Evolutionary conservation across 2,888 invertebrate species (phyloP).

Genomic region (Megamerina dolium): DNA sequence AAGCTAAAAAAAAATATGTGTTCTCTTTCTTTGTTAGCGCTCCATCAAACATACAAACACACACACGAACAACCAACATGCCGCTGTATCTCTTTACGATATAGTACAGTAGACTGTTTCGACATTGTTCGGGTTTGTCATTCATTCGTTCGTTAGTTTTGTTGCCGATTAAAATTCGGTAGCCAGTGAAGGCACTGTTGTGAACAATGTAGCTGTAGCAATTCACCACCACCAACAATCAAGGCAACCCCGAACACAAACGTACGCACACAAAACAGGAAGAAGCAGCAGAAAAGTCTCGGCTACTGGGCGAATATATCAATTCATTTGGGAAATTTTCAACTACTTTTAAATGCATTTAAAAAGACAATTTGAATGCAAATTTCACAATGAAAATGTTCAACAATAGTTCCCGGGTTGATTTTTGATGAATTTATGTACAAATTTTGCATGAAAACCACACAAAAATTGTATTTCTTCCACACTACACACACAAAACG

Average conservation of each 20-base stretch:
- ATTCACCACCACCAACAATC: constrained; percentile 14
- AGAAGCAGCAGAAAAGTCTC: constrained; percentile 16
- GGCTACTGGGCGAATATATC: no score
- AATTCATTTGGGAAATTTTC: constrained; percentile 11
- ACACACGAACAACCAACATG: no score
- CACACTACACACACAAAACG: constrained; percentile 17
- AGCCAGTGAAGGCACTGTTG: neutral
- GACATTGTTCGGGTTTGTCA: constrained; percentile 17
- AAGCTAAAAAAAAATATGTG: neutral
- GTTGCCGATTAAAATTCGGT: neutral
- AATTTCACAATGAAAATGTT: constrained; percentile 12
- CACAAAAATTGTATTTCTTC: constrained; percentile 14
- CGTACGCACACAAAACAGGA: constrained; percentile 7
- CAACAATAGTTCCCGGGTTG: constrained; percentile 6
- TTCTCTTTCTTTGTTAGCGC: neutral
- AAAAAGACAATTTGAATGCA: constrained; percentile 5
- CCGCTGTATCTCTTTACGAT: no score
- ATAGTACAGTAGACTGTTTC: constrained; percentile 22
- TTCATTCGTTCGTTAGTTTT: neutral
- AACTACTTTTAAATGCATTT: no score
- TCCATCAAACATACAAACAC: neutral
- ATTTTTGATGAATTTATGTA: constrained; percentile 8
- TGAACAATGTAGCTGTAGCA: no score
- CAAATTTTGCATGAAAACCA: constrained; percentile 11
- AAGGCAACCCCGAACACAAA: constrained; percentile 17